Percentiles rank a stretch among this genome's conserved stretches.
phyloP scores from a whole-genome alignment of 2,888 invertebrate genomes.

The Cantharis lateralis region DNA sequence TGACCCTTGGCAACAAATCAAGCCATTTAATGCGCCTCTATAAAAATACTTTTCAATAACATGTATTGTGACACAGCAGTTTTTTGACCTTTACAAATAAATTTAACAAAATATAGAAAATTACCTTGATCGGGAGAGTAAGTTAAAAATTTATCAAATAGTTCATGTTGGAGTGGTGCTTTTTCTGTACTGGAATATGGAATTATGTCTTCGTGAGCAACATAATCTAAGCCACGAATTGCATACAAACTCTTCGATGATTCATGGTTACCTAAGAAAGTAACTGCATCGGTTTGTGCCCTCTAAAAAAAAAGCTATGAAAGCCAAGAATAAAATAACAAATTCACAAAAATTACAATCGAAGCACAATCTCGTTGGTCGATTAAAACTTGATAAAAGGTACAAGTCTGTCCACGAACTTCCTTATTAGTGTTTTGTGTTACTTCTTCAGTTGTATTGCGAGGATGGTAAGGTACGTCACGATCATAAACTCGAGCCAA shows the following conservation, averaged over 20 bases:
- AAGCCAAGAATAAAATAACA: neutral
- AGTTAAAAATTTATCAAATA: conserved; percentile 93
- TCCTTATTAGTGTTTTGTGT: conserved; percentile 72
- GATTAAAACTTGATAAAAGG: conserved; percentile 97
- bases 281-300: conserved; percentile 97
- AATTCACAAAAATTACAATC: conserved; percentile 71
- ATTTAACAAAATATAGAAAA: neutral
- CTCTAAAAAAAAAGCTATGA: conserved; percentile 62
- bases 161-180: conserved; percentile 90
- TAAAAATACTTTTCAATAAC: neutral
- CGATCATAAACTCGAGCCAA: conserved; percentile 93
- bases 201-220: conserved; percentile 95
- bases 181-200: conserved; percentile 90
- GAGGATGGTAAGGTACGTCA: conserved; percentile 67
- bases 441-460: conserved; percentile 49
- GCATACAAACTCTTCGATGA: conserved; percentile 93
- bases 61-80: neutral
- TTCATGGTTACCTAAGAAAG: conserved; percentile 95
- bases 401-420: conserved; percentile 88
- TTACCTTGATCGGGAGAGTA: conserved; percentile 77
- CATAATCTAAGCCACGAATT: conserved; percentile 96
- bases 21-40: neutral
- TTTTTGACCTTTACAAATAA: neutral
- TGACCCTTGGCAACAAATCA: neutral
- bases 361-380: conserved; percentile 96